These are phyloP conservation scores for Rhagonycha lutea DNA, from an alignment of 2,888 invertebrate species.

Conservation along the genomic window DNA sequence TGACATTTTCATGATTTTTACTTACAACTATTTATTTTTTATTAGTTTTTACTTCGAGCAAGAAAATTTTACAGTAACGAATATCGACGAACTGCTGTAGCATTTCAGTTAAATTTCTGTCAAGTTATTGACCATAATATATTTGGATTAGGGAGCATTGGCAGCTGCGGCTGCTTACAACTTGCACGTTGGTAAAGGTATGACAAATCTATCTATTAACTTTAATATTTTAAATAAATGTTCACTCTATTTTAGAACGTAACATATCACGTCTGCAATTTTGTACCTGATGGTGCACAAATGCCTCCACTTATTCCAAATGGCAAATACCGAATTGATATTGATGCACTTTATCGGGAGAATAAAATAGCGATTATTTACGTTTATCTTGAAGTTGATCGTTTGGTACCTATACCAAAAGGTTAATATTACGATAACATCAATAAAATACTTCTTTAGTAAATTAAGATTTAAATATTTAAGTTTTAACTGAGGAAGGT, in stretches of 20 bases:
- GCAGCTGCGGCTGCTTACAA: background rate
- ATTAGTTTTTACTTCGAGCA: too few species aligned
- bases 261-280: background rate
- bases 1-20: too few species aligned
- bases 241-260: background rate
- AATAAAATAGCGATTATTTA: background rate
- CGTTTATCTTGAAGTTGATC: background rate
- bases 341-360: background rate
- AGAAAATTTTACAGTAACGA: too few species aligned
- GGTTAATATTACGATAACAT: background rate
- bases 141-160: too few species aligned
- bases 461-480: too few species aligned
- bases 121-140: too few species aligned
- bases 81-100: too few species aligned
- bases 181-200: background rate
- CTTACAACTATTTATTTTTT: too few species aligned
- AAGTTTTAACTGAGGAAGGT: too few species aligned
- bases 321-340: background rate
- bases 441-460: background rate
- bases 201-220: background rate
- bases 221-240: background rate
- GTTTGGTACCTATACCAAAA: background rate
- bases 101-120: too few species aligned
- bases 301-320: background rate
- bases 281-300: background rate